Base-by-base conservation (phyloP, 2,113 vertebrate species). In the Crotalus viridis region DNA sequence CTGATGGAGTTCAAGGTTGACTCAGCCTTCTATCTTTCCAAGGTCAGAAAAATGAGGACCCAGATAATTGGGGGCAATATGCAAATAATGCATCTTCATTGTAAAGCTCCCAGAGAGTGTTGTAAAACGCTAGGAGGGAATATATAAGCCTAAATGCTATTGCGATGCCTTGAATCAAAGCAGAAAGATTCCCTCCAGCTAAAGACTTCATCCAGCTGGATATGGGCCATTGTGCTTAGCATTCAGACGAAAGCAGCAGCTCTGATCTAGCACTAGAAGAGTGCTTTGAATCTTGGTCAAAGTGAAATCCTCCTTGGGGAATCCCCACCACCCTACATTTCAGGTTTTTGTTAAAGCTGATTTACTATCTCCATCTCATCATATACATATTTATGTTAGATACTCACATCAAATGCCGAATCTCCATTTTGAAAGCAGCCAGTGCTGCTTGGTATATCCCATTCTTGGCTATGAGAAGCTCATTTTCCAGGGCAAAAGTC, bases 371-470 rank as follows among this genome's bases (percentile, higher is more conserved):
- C 51, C 86, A 52, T 54, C 51, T 21, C 86, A 26, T 28, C 54
- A 26, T n/a, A 54, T 28, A 88, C 26, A 19, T 2, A 26, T 52
- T 51, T 51, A 52, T 33, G 22, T 19, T n/a, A 54, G 39, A 0
- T 81, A 98, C 99, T 99, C 97, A 99, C 99, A 99, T 93, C 86
- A 99, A 97, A 94, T 99, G 97, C 57, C 98, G 98, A 96, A 99
- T 99, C 97, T 99, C 99, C 0, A 97, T 97, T 96, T 98, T 99
- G 96, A 99, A 99, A 97, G 99, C 99, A 0, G 98, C 98, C 95
- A 99, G 97, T 0, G 98, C 99, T 0, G 98, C 99, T 93, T 98
- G 98, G 94, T 99, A 98, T 69, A 99, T 97, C 54, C 98, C 96
- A 0, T 99, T 99, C 98, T 99, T 99, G 85, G 98, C 98, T 85